Base-by-base conservation (phyloP, 2,888 invertebrate species). In the Eilema caniola region DNA sequence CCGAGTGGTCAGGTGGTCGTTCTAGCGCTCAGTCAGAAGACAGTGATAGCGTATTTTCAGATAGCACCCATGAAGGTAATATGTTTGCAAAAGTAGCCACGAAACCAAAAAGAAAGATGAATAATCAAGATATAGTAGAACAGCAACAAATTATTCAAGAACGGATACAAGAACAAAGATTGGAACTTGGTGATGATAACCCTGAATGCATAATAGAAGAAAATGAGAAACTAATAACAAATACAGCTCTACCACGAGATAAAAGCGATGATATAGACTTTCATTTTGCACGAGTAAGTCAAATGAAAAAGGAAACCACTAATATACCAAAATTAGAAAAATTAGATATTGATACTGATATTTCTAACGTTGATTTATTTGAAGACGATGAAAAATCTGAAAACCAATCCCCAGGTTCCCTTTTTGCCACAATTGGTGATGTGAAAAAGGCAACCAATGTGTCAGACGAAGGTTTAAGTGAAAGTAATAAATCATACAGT, bases 351-450 rank as follows among this genome's bases (percentile, higher is more conserved):
- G 96, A 96, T 75, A 95, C 96, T 20, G 96, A 96, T 81, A 93
- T 96, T 73, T 95, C 96, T 14, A 97, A 97, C 78, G 92, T 96
- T 71, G 95, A 95, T 75, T 93, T 93, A 28, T 96, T 95, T 82
- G 96, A 97, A 86, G 96, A 97, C 83, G 94, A 96, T 61, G 96
- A 96, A 63, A 96, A 96, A 82, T 96, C 96, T 5, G 97, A 96
- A 62, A 95, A 95, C 60, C 95, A 96, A 76, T 96, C 96, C 47
- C 97, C 96, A n/a, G 96, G 96, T 0, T 96, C 96, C 8, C 93
- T 97, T 62, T 98, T 98, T 90, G 96, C 97, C 8, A 97, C 97
- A 0, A 96, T 98, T 3, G 97, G 97, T 25, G 97, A 97, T 76
- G 96, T 96, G 0, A 97, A 97, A 91, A 96, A 96, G 79, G 95